Base-by-base conservation (phyloP, 2,113 vertebrate genomes). In the Pseudopipra pipra region DNA sequence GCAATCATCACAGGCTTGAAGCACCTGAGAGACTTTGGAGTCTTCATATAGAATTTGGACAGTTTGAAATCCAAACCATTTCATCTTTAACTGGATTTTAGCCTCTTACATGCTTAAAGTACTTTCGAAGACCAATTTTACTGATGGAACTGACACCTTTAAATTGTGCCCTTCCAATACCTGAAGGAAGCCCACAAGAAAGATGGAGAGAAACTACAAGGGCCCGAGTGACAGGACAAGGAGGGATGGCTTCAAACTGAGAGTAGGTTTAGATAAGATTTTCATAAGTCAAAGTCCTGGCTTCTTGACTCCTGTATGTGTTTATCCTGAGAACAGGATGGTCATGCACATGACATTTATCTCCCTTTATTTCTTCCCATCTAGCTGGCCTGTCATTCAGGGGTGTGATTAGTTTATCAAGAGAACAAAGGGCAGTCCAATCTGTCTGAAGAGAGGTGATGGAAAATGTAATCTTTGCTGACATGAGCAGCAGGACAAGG, bases 381-480 rank as follows among this genome's bases (percentile, higher is more conserved):
- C 65, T 84, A 39, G 4, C 35, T 79, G 52, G 25, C 35, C 37
- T 89, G 65, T 55, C 88, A 80, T 58, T 91, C 35, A 79, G 65
- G 71, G 7, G 25, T 51, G 71, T 61, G 63, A 86, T 62, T 44
- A 85, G 65, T 37, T 90, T 79, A 80, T 68, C 72, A 54, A 23
- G 52, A 85, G 84, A 86, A 89, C 72, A 54, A 75, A 37, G 10
- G 59, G 54, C 51, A 89, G 66, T 17, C 46, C 46, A 77, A 47
- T n/a, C 71, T 85, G 23, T 44, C 47, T 81, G 84, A 54, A 78
- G 51, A 58, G 41, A 94, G 75, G 28, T 68, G 49, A 79, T 89
- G 93, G 91, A 97, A 97, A 97, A 96, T 56, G 24, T 63, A 56
- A 31, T 76, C 68, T 87, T 67, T 71, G 85, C 33, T 90, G 83